Evolutionary conservation across 2,888 invertebrate genomes (phyloP), one percentile per base, ranked within the genome.

Genomic region (Amphipyra berbera): DNA sequence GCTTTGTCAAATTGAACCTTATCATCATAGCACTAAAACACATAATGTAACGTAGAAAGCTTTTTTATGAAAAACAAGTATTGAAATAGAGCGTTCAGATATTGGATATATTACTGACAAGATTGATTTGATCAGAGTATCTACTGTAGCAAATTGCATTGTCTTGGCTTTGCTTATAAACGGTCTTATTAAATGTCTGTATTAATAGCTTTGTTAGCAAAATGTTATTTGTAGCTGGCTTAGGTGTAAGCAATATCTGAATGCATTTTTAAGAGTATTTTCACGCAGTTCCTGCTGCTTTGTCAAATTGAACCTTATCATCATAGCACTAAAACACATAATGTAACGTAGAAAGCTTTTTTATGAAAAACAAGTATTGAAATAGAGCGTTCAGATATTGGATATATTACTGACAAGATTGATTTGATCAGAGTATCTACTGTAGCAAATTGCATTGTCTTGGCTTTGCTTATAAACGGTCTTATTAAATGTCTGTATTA

Each of bases 251-350:
- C 59, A 67, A 76, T 63, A 76, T 71, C 72, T 76, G 76, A 76
- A 72, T 40, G 56, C 68, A n/a, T 67, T 70, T 66, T 68, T 69
- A 14, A 68, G 79, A 79, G 70, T 72, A 69, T 76, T 75, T 74
- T 64, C 46, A 66, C 53, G 73, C 82, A 83, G 81, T 69, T 68
- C 75, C 81, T 55, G 82, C 82, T 82, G 80, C 74, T 59, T 77
- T 62, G 68, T 68, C 73, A 66, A 73, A 68, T 68, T 67, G 46
- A 79, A 70, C 57, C 64, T 68, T 79, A 76, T 62, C 30, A 60
- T 56, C 48, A 66, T 71, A 75, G 10, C n/a, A 44, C 53, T 78
- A 78, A 45, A 64, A 75, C 58, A 48, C 46, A 65, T 47, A 65
- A 65, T 49, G 61, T 50, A 56, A 74, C 48, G 58, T 57, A 57